A percentile compares a stretch with the other conserved stretches of the same genome.
These are phyloP conservation scores for Acipenser oxyrinchus DNA, from an alignment of 2,797 vertebrate species.

Conservation along the genomic window DNA sequence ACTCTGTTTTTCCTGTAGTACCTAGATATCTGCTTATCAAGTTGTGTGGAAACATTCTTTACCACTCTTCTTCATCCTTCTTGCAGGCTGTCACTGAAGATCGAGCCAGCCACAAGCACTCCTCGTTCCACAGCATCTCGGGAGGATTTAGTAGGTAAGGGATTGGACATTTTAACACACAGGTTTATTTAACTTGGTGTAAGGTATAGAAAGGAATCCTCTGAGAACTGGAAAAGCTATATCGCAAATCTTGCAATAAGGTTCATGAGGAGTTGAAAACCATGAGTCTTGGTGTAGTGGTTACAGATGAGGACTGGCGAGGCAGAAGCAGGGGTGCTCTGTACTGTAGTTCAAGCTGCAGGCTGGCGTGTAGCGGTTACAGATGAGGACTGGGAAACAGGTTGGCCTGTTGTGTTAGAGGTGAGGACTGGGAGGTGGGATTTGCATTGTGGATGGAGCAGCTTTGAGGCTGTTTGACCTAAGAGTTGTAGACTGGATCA, in stretches of 20 bases:
- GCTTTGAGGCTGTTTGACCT: slow-evolving; percentile 23
- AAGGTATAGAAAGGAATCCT: not conserved
- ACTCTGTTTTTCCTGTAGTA: not conserved
- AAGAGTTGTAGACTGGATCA: too few relatives aligned
- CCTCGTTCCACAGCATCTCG: slow-evolving; percentile 83
- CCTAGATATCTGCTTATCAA: not conserved
- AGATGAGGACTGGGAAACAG: too few relatives aligned
- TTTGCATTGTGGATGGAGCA: too few relatives aligned
- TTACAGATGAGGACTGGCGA: too few relatives aligned
- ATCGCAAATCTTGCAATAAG: too few relatives aligned
- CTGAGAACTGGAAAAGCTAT: not conserved
- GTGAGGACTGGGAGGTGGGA: too few relatives aligned
- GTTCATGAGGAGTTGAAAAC: too few relatives aligned
- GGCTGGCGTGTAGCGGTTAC: too few relatives aligned
- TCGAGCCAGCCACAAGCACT: slow-evolving; percentile 92
- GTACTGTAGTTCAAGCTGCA: too few relatives aligned
- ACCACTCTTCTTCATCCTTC: not conserved
- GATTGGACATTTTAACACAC: slow-evolving; percentile 12
- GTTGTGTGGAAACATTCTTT: not conserved
- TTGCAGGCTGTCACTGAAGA: slow-evolving; percentile 88
- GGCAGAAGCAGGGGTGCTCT: too few relatives aligned
- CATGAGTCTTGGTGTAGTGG: too few relatives aligned
- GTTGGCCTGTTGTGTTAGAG: too few relatives aligned
- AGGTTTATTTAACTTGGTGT: not conserved
- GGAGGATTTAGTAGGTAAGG: slow-evolving; percentile 86